Evolutionary conservation across 2,797 vertebrate genomes (phyloP).

Genomic region (Tiaroga cobitis): DNA sequence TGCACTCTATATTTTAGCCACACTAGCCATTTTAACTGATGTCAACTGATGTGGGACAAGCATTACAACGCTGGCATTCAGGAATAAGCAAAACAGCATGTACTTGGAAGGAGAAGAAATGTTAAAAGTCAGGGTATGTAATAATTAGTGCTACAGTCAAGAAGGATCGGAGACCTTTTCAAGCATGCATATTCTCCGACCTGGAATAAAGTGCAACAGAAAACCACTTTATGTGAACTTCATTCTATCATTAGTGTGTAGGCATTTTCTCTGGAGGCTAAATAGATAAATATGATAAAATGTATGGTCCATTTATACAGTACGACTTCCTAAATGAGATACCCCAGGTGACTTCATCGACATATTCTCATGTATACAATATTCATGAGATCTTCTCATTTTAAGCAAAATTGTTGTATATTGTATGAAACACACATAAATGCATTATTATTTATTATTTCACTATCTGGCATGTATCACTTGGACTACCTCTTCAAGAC

Average conservation of each 20-base stretch:
- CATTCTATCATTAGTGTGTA: neutral
- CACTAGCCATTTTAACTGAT: neutral
- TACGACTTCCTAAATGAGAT: neutral
- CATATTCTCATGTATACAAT: too few relatives aligned
- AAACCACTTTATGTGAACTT: neutral
- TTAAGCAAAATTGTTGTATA: too few relatives aligned
- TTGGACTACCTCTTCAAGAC: constrained; percentile 56
- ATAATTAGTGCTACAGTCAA: neutral
- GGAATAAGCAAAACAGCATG: neutral
- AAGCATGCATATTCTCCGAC: neutral
- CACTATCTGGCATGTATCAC: neutral
- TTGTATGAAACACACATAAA: neutral
- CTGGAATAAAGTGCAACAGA: neutral
- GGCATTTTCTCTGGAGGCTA: neutral
- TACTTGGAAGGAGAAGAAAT: neutral
- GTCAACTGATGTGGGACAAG: neutral
- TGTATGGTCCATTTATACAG: too few relatives aligned
- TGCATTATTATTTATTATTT: neutral
- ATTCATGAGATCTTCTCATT: too few relatives aligned
- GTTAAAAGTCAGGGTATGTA: neutral
- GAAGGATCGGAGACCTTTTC: neutral
- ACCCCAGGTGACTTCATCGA: neutral
- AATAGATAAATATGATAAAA: too few relatives aligned
- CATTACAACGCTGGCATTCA: neutral
- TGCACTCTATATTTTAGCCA: neutral